Percentiles rank a stretch among this genome's conserved stretches.
Evolutionary conservation across 2,113 vertebrate genomes (phyloP).

Genomic region (Oncorhynchus nerka): DNA sequence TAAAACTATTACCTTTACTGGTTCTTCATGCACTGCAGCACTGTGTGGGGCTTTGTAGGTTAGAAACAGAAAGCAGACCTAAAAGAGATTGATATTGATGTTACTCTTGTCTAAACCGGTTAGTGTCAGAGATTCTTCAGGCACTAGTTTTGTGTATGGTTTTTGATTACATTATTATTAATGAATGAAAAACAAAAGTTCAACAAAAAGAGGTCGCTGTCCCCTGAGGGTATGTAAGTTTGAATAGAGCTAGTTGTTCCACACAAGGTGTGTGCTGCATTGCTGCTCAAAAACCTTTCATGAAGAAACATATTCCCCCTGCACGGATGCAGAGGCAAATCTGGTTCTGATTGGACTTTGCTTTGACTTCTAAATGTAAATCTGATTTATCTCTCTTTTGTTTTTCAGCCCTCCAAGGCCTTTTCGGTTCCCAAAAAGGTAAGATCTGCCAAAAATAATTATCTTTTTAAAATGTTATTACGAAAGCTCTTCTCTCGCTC

Average conservation of each 20-base stretch:
- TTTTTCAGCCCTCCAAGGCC: slow-evolving; percentile 84
- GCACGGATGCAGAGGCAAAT: slow-evolving; percentile 15
- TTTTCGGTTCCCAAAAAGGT: slow-evolving; percentile 96
- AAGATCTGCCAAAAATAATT: slow-evolving; percentile 60
- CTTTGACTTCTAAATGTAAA: slow-evolving; percentile 53
- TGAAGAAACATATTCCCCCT: slow-evolving; percentile 29
- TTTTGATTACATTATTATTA: no score
- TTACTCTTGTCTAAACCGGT: no score
- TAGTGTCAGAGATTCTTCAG: no score
- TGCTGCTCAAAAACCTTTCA: not conserved
- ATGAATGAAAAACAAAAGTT: no score
- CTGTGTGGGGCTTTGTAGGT: not conserved
- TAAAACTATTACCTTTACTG: no score
- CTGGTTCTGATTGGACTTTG: slow-evolving; percentile 49
- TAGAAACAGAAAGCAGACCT: no score
- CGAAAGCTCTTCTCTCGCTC: slow-evolving; percentile 8
- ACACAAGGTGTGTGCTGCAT: not conserved
- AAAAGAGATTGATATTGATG: no score
- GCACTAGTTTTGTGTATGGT: no score
- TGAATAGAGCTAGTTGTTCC: no score
- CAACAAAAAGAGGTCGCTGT: no score
- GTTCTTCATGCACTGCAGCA: no score
- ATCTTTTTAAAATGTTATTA: slow-evolving; percentile 17
- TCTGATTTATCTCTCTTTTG: slow-evolving; percentile 57
- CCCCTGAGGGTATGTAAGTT: no score